Evolutionary conservation across 2,888 invertebrate genomes (phyloP).

Genomic region (Coleophora deauratella): DNA sequence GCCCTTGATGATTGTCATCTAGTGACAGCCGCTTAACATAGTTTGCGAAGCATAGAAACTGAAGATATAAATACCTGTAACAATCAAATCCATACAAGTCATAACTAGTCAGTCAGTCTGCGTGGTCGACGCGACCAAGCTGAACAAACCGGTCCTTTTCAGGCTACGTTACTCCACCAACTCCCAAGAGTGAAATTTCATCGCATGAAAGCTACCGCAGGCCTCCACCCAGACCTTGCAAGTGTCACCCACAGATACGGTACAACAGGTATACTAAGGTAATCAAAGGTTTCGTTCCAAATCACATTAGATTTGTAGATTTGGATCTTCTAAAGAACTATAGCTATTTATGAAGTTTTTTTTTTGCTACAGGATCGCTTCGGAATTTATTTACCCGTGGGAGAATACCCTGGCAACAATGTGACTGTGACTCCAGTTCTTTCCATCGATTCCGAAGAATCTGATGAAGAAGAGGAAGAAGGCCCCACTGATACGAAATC

Average conservation of each 20-base stretch:
- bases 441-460: conserved; percentile 22
- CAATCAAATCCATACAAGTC: no score
- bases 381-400: conserved; percentile 49
- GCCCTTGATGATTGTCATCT: no score
- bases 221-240: conserved; percentile 47
- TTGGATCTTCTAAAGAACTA: not conserved
- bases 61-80: no score
- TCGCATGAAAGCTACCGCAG: conserved; percentile 51
- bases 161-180: conserved; percentile 54
- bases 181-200: conserved; percentile 43
- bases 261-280: conserved; percentile 62
- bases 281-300: conserved; percentile 6
- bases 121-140: no score
- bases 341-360: not conserved
- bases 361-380: conserved; percentile 48
- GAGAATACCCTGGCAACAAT: conserved; percentile 23
- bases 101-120: no score
- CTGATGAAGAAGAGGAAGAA: conserved; percentile 7
- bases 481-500: not conserved
- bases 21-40: no score
- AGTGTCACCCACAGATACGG: conserved; percentile 38
- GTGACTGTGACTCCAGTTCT: conserved; percentile 46
- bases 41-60: no score
- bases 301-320: not conserved
- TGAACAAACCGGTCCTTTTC: no score